Conservation (phyloP, 2,797 vertebrate species). For the Columba guinea region DNA sequence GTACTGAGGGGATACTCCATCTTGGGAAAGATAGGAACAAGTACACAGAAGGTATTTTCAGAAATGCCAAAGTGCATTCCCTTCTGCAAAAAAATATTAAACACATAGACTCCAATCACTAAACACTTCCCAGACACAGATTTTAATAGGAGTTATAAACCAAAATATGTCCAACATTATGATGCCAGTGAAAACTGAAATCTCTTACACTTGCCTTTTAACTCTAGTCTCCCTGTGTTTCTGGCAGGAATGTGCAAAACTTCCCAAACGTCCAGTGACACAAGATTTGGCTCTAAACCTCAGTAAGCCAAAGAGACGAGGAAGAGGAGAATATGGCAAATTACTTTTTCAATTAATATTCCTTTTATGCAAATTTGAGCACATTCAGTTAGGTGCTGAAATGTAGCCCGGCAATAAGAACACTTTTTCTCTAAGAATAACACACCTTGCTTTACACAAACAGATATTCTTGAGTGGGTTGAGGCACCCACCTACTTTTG, state of each 20-base stretch:
- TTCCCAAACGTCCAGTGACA: not conserved
- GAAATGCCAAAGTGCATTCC: not conserved
- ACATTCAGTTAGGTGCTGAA: not conserved
- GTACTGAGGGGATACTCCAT: not conserved
- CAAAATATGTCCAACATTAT: not conserved
- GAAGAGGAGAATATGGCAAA: not conserved
- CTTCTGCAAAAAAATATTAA: not conserved
- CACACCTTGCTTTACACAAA: not conserved
- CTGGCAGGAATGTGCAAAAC: not conserved
- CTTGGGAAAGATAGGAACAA: not conserved
- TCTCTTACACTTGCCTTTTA: not conserved
- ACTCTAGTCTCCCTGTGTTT: not conserved
- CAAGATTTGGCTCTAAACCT: not conserved
- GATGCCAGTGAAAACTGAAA: not conserved
- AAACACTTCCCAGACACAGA: not conserved
- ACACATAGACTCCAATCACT: not conserved
- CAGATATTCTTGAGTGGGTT: not conserved
- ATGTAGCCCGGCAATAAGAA: not conserved
- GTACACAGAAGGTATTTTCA: not conserved
- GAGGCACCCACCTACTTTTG: not conserved
- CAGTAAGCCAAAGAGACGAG: not conserved
- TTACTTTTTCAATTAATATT: not conserved
- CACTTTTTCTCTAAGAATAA: not conserved
- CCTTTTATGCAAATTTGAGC: not conserved
- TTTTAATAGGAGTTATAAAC: not conserved